Percentiles rank a stretch among this genome's conserved stretches.
phyloP scores from a whole-genome alignment of 2,888 invertebrate genomes.

The Hemithea aestivaria region DNA sequence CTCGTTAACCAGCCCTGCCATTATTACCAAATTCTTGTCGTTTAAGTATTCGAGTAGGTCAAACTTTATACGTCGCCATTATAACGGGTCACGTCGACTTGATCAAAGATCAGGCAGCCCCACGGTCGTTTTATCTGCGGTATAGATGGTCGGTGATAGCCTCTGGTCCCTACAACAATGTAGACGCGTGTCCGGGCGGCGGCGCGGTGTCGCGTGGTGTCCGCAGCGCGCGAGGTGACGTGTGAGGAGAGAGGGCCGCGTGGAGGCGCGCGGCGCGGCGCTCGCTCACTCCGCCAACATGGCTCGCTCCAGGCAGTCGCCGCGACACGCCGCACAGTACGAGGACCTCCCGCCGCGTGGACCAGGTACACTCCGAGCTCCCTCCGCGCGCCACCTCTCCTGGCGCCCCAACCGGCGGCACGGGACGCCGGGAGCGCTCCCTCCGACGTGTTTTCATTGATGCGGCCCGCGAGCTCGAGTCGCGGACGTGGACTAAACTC shows the following conservation, averaged over 20 bases:
- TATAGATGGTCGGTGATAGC: slow-evolving; percentile 12
- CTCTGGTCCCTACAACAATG: slow-evolving; percentile 5
- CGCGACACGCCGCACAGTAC: slow-evolving; percentile 66
- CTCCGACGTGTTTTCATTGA: slow-evolving; percentile 14
- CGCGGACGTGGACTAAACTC: slow-evolving; percentile 3
- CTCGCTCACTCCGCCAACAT: slow-evolving; percentile 69
- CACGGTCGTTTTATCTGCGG: too few species aligned
- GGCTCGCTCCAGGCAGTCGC: slow-evolving; percentile 74
- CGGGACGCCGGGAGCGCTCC: slow-evolving; percentile 1
- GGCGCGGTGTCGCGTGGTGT: slow-evolving; percentile 27
- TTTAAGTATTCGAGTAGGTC: too few species aligned
- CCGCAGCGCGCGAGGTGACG: slow-evolving; percentile 43
- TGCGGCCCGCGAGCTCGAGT: slow-evolving; percentile 4
- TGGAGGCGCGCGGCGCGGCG: slow-evolving; percentile 37
- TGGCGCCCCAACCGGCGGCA: slow-evolving; percentile 3
- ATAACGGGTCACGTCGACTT: too few species aligned
- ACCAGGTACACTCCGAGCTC: slow-evolving; percentile 75
- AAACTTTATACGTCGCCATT: too few species aligned
- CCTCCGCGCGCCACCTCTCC: slow-evolving; percentile 10
- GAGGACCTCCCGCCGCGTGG: slow-evolving; percentile 70
- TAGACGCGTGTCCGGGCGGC: slow-evolving; percentile 15
- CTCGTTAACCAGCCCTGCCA: too few species aligned
- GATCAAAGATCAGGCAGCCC: too few species aligned
- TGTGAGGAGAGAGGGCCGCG: slow-evolving; percentile 48
- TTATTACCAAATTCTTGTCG: too few species aligned